Conservation (phyloP, 2,888 invertebrate species). For the Gymnocheta viridis region DNA sequence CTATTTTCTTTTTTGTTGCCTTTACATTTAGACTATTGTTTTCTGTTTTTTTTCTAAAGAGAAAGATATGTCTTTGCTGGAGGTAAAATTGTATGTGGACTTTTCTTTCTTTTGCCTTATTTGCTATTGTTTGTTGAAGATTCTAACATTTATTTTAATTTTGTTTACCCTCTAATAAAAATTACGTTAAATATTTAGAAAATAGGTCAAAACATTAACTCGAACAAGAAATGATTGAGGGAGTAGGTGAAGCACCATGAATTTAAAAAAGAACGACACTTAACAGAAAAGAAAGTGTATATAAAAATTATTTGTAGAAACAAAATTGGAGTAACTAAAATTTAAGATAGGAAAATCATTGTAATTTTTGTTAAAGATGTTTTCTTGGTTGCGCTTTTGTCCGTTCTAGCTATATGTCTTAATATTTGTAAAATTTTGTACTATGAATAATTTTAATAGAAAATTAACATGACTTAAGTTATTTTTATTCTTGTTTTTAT, state of each 20-base stretch:
- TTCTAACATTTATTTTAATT: conserved; percentile 67
- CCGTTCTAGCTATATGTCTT: neutral
- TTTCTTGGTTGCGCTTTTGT: neutral
- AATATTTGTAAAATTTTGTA: conserved; percentile 1
- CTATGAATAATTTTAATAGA: conserved; percentile 13
- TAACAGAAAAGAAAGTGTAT: conserved; percentile 16
- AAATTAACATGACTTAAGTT: neutral
- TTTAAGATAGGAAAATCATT: conserved; percentile 25
- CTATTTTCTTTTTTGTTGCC: conserved; percentile 4
- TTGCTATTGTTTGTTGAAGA: conserved; percentile 47
- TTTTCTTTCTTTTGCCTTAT: conserved; percentile 23
- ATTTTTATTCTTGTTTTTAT: neutral
- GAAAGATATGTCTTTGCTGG: conserved; percentile 42
- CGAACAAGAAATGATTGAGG: conserved; percentile 13
- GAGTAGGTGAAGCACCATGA: neutral
- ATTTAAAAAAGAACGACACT: neutral
- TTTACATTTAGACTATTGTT: conserved; percentile 24
- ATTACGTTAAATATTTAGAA: conserved; percentile 66
- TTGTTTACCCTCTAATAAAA: conserved; percentile 65
- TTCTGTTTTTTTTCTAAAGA: conserved; percentile 25
- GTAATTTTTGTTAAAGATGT: neutral
- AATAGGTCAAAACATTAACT: conserved; percentile 67
- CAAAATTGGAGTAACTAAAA: conserved; percentile 20
- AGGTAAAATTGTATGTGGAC: conserved; percentile 22
- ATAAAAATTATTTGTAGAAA: conserved; percentile 1